Conservation (phyloP, 2,797 vertebrate species). For the Phataginus tetradactyla region DNA sequence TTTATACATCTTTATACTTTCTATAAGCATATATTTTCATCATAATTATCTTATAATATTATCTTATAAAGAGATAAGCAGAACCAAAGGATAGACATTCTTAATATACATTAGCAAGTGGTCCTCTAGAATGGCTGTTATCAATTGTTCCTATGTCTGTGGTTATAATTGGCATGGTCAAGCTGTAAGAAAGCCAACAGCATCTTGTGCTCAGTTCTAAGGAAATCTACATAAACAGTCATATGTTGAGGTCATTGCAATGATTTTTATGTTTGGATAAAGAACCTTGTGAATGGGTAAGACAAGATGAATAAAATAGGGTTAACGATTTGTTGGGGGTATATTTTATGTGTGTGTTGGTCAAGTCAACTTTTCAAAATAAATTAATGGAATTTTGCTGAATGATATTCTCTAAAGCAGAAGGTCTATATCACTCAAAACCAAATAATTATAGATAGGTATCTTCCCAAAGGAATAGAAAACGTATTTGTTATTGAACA, state of each 20-base stretch:
- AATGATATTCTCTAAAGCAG: slow-evolving; percentile 68
- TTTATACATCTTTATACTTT: not conserved
- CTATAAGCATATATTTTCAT: not conserved
- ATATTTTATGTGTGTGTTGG: slow-evolving; percentile 59
- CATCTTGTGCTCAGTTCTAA: not conserved
- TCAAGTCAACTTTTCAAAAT: slow-evolving; percentile 78
- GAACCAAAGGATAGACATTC: not conserved
- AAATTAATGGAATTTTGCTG: slow-evolving; percentile 75
- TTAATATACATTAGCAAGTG: not conserved
- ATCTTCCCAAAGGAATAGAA: slow-evolving; percentile 71
- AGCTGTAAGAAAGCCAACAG: not conserved
- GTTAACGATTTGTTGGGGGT: not conserved
- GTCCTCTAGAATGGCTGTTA: not conserved
- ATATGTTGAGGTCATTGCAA: not conserved
- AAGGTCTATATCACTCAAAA: slow-evolving; percentile 55
- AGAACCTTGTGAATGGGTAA: not conserved
- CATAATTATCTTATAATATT: not conserved
- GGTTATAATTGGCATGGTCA: not conserved
- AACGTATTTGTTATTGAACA: slow-evolving; percentile 72
- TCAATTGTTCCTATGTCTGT: not conserved
- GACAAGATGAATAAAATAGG: not conserved
- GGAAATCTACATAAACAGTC: not conserved
- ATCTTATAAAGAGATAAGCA: not conserved
- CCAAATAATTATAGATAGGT: slow-evolving; percentile 73
- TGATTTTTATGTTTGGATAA: not conserved